Conservation (phyloP, 2,113 vertebrate species). For the Platysteira castanea region DNA sequence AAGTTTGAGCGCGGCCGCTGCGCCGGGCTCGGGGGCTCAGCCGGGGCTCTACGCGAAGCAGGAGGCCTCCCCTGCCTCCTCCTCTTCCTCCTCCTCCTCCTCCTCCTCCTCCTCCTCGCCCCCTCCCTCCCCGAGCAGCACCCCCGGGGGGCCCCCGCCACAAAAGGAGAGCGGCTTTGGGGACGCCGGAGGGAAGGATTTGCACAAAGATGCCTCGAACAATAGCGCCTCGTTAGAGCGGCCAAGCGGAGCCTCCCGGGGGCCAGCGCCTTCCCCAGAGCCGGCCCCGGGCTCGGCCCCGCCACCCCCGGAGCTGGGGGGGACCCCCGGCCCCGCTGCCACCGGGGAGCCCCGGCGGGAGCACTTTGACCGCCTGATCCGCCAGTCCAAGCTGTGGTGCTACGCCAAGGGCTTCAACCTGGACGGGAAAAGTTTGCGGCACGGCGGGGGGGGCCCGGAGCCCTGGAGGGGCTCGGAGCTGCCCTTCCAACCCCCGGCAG, state of each 20-base stretch:
- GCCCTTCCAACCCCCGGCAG: neutral
- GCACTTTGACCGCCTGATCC: conserved; percentile 74
- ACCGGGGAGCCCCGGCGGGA: conserved; percentile 57
- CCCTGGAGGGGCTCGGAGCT: neutral
- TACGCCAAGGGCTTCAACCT: conserved; percentile 72
- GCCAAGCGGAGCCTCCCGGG: too few relatives aligned
- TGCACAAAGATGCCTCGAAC: too few relatives aligned
- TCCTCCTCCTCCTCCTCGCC: conserved; percentile 2
- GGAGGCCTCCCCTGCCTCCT: neutral
- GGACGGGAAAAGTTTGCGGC: conserved; percentile 69
- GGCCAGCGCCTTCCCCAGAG: too few relatives aligned
- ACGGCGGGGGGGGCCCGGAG: neutral
- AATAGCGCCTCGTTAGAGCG: too few relatives aligned
- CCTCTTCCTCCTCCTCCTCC: neutral
- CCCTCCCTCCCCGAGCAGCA: too few relatives aligned
- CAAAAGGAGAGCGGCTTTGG: too few relatives aligned
- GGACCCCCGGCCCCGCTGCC: neutral
- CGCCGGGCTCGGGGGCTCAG: neutral
- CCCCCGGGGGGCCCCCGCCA: too few relatives aligned
- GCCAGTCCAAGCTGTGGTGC: conserved; percentile 77
- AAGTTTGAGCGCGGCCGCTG: conserved; percentile 15
- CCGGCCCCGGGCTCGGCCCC: too few relatives aligned
- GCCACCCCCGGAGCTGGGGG: too few relatives aligned
- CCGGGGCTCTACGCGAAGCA: neutral
- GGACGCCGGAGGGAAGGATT: too few relatives aligned